Evolutionary conservation across 2,113 vertebrate species (phyloP).

Genomic region (Esox niger): DNA sequence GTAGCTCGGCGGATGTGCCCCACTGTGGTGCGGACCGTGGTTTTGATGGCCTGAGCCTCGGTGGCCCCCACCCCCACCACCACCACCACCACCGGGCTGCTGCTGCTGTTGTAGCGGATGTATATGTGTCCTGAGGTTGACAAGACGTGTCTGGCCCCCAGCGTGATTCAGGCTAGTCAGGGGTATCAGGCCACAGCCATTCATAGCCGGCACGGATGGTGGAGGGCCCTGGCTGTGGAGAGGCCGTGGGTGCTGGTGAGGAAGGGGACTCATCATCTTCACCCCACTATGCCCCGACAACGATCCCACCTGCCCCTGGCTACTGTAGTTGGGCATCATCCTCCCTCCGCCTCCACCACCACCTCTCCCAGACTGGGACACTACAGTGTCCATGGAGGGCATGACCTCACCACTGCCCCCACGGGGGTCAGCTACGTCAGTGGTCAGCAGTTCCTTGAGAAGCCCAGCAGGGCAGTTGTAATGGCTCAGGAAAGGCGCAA

Average conservation of each 20-base stretch:
- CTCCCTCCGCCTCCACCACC: slow-evolving; percentile 60
- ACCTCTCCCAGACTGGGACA: slow-evolving; percentile 72
- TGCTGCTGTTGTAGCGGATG: slow-evolving; percentile 75
- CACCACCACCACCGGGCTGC: slow-evolving; percentile 36
- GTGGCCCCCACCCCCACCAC: too few relatives aligned
- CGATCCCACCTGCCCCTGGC: slow-evolving; percentile 60
- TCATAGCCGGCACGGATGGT: slow-evolving; percentile 68
- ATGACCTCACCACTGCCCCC: slow-evolving; percentile 74
- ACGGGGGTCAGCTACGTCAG: slow-evolving; percentile 75
- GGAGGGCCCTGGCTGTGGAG: slow-evolving; percentile 74
- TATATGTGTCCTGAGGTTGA: slow-evolving; percentile 77
- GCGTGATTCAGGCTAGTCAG: slow-evolving; percentile 76
- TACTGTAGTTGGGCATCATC: slow-evolving; percentile 51
- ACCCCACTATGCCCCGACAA: slow-evolving; percentile 64
- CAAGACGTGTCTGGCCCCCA: slow-evolving; percentile 72
- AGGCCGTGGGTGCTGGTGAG: slow-evolving; percentile 59
- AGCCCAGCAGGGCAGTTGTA: slow-evolving; percentile 84
- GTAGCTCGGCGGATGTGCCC: slow-evolving; percentile 64
- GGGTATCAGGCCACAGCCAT: slow-evolving; percentile 80
- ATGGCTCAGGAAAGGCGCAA: slow-evolving; percentile 76
- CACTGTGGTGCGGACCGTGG: too few relatives aligned
- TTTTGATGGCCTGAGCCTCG: too few relatives aligned
- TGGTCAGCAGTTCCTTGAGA: slow-evolving; percentile 89
- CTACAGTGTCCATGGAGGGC: slow-evolving; percentile 76
- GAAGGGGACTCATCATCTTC: slow-evolving; percentile 78